These are phyloP conservation scores for Corythoichthys intestinalis DNA, from an alignment of 2,113 vertebrate species.

Conservation along the genomic window DNA sequence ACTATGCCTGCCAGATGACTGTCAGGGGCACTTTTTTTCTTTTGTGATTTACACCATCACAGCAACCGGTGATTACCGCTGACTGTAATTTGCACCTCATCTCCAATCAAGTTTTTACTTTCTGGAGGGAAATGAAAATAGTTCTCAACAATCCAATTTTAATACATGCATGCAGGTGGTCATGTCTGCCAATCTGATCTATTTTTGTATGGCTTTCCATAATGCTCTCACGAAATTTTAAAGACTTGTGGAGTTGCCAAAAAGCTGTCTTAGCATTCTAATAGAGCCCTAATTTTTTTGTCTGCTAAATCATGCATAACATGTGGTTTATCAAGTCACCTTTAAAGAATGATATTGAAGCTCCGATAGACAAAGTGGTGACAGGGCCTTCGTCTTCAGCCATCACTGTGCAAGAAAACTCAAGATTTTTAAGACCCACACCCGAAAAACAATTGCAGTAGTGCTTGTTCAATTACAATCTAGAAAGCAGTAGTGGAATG, in stretches of 20 bases:
- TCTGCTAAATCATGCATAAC: slow-evolving; percentile 28
- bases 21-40: slow-evolving; percentile 38
- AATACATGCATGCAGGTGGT: slow-evolving; percentile 27
- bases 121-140: slow-evolving; percentile 50
- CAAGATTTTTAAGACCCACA: too few relatives aligned
- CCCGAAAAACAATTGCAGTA: too few relatives aligned
- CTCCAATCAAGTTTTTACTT: slow-evolving; percentile 62
- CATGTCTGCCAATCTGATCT: slow-evolving; percentile 45
- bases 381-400: too few relatives aligned
- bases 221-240: slow-evolving; percentile 51
- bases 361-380: too few relatives aligned
- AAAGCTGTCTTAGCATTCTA: slow-evolving; percentile 32
- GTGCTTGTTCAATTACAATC: too few relatives aligned
- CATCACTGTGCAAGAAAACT: too few relatives aligned
- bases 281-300: slow-evolving; percentile 24
- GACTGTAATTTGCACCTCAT: slow-evolving; percentile 65
- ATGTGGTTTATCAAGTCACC: slow-evolving; percentile 43
- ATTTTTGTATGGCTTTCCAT: slow-evolving; percentile 41
- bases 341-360: neutral
- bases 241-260: slow-evolving; percentile 24
- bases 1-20: slow-evolving; percentile 40
- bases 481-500: too few relatives aligned
- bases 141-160: slow-evolving; percentile 52
- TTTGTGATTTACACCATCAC: slow-evolving; percentile 46
- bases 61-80: slow-evolving; percentile 62